Evolutionary conservation across 2,888 invertebrate species (phyloP), one percentile per base, ranked within the genome.

Genomic region (Netelia virgata): DNA sequence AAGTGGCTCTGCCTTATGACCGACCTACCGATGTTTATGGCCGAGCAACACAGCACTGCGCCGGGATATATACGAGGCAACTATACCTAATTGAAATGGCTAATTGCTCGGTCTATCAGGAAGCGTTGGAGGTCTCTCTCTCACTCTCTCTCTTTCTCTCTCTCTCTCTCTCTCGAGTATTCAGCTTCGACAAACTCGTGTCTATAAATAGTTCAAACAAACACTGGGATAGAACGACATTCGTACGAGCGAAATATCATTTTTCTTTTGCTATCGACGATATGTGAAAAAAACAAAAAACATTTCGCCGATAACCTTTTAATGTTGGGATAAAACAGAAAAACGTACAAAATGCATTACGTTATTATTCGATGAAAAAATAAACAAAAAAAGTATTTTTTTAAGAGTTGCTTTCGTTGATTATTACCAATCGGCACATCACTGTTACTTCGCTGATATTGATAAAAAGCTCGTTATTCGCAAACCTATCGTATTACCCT

Each of bases 31-130:
- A 81, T 73, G 69, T 84, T 84, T 81, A 84, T 81, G 77, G 73
- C 20, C 70, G 23, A 61, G 53, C 53, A 18, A 68, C 18, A 47
- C 18, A 18, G 64, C 61, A 70, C 50, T 50, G n/a, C 18, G 47
- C 18, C 50, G 9, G 20, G 11, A 69, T 64, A 72, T 18, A 28
- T 68, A 69, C 59, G 23, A 50, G 59, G 61, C 73, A 69, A 78
- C 78, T 79, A 79, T 64, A 77, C 63, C 84, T 85, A 87, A 87
- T 87, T 87, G 86, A 85, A 86, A 85, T 85, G 82, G 85, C 85
- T 86, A 86, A 87, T 87, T 84, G 82, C 68, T 84, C 64, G 70
- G 63, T 61, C 63, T 72, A 79, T 73, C 76, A 68, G 76, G 70
- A 16, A 79, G 74, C 47, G 36, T 36, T 36, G 36, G 36, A 36